Evolutionary conservation across 2,888 invertebrate species (phyloP).

Genomic region (Eumacrocentrus americanus): DNA sequence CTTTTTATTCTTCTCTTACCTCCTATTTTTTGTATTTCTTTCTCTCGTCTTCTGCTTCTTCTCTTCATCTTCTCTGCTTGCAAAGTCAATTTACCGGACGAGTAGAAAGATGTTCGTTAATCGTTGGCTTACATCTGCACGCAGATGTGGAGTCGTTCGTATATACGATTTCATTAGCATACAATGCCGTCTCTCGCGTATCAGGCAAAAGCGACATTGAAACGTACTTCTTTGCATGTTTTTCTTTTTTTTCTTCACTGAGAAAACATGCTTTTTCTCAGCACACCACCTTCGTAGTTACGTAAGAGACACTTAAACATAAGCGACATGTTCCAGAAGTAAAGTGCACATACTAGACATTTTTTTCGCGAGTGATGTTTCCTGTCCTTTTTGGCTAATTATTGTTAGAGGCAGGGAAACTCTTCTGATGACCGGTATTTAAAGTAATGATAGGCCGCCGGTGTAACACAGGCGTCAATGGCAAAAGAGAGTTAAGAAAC

Average conservation of each 20-base stretch:
- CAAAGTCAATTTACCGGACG: constrained; percentile 24
- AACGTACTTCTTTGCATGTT: constrained; percentile 3
- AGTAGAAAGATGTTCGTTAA: constrained; percentile 26
- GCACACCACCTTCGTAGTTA: no score
- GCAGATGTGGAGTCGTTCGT: constrained; percentile 5
- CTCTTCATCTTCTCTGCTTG: not conserved
- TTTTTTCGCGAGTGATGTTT: no score
- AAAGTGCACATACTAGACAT: no score
- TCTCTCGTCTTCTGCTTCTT: not conserved
- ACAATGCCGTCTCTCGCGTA: constrained; percentile 16
- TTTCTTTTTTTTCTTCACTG: constrained; percentile 6
- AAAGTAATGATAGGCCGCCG: constrained; percentile 18
- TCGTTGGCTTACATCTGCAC: constrained; percentile 21
- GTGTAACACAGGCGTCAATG: not conserved
- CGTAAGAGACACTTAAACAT: no score
- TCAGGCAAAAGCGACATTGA: constrained; percentile 16
- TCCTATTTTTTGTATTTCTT: constrained; percentile 8
- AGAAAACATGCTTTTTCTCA: not conserved
- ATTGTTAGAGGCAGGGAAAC: not conserved
- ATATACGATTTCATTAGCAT: constrained; percentile 25
- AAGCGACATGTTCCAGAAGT: no score
- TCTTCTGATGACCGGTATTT: constrained; percentile 20
- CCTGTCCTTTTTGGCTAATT: not conserved
- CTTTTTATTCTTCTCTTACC: constrained; percentile 4
- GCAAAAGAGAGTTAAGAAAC: not conserved